These are phyloP conservation scores for Lutjanus argentimaculatus DNA, from an alignment of 2,797 vertebrate species.

Conservation along the genomic window DNA sequence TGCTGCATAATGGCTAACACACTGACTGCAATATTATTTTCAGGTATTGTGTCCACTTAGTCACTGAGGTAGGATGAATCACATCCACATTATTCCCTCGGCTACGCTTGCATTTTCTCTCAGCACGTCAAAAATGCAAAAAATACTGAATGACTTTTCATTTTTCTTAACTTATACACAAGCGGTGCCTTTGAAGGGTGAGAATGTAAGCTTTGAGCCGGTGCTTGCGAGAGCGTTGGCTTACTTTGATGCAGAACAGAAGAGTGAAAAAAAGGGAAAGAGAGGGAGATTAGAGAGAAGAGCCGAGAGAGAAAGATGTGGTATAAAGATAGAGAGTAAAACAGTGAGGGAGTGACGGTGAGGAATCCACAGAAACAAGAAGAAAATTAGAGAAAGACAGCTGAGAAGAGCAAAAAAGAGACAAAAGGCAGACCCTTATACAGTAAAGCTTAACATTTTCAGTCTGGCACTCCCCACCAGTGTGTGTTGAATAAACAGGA, in stretches of 20 bases:
- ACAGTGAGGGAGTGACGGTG: constrained; percentile 4
- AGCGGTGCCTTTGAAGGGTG: constrained; percentile 62
- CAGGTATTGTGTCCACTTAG: background rate
- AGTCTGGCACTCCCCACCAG: constrained; percentile 36
- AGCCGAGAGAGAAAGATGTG: constrained; percentile 45
- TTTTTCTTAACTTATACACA: constrained; percentile 54
- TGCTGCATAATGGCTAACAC: background rate
- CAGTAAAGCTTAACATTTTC: constrained; percentile 35
- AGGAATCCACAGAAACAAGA: constrained; percentile 23
- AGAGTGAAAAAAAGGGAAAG: constrained; percentile 8
- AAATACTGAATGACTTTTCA: constrained; percentile 30
- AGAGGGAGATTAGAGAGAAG: constrained; percentile 58
- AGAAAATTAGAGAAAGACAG: background rate
- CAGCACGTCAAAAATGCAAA: constrained; percentile 40
- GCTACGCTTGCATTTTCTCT: constrained; percentile 37
- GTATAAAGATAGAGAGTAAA: constrained; percentile 32
- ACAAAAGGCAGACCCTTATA: constrained; percentile 23
- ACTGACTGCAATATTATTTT: constrained; percentile 1
- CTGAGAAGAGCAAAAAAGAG: constrained; percentile 8
- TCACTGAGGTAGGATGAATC: constrained; percentile 33
- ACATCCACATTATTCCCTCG: constrained; percentile 24
- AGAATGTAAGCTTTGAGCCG: constrained; percentile 70
- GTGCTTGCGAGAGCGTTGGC: constrained; percentile 60
- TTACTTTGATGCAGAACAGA: constrained; percentile 75
- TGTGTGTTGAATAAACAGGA: constrained; percentile 60